Conservation (phyloP, 2,888 invertebrate species). For the Caenorhabditis uteleia region DNA sequence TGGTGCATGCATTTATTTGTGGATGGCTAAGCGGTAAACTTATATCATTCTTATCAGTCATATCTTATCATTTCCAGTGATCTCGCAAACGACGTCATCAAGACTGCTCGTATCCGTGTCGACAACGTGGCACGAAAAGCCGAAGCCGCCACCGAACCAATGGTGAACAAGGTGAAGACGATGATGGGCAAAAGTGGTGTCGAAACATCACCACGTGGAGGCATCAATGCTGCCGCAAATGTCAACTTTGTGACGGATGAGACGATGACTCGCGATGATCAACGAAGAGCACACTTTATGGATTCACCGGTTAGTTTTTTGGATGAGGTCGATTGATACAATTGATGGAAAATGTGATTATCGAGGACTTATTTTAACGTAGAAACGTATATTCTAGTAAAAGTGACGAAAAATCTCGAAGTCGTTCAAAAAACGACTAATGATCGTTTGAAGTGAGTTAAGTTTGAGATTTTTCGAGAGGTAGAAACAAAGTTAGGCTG, state of each 20-base stretch:
- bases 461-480: too few relatives aligned
- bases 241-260: conserved; percentile 34
- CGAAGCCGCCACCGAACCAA: conserved; percentile 26
- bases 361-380: too few relatives aligned
- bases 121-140: conserved; percentile 31
- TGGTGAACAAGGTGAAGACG: conserved; percentile 24
- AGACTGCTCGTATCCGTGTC: conserved; percentile 16
- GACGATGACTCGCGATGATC: conserved; percentile 6
- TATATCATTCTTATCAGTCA: neutral
- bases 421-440: too few relatives aligned
- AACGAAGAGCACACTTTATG: conserved; percentile 10
- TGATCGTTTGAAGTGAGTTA: too few relatives aligned
- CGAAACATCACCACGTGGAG: conserved; percentile 14
- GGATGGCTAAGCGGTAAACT: conserved; percentile 10
- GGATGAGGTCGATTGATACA: neutral
- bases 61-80: conserved; percentile 11
- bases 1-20: conserved; percentile 12
- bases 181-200: conserved; percentile 3
- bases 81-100: conserved; percentile 11
- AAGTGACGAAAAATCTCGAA: too few relatives aligned
- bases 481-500: too few relatives aligned
- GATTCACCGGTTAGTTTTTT: conserved; percentile 23
- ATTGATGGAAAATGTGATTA: too few relatives aligned
- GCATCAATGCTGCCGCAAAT: conserved; percentile 26
- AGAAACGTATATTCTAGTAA: too few relatives aligned